A percentile compares a stretch with the other conserved stretches of the same genome.
Conservation (phyloP, 1,140 invertebrate genomes). For the Heliconius hewitsoni region DNA sequence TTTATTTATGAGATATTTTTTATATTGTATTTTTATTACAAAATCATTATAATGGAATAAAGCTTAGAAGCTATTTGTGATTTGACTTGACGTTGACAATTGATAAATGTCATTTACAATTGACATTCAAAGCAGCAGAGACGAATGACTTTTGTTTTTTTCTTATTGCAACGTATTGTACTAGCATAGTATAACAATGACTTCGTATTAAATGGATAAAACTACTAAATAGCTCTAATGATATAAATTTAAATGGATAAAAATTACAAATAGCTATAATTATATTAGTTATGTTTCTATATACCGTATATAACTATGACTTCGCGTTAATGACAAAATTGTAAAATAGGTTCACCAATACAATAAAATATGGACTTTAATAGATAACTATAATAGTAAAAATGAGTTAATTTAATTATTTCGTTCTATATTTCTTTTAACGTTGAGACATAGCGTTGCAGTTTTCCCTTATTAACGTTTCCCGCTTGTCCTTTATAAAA, state of each 20-base stretch:
- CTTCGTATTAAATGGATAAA: neutral
- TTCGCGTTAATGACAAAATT: neutral
- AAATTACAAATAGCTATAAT: too few relatives aligned
- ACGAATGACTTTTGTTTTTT: neutral
- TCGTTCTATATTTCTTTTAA: neutral
- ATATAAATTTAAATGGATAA: too few relatives aligned
- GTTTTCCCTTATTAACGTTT: neutral
- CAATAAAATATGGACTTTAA: neutral
- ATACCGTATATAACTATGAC: neutral
- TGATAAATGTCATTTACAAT: conserved; percentile 13
- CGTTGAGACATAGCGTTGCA: neutral
- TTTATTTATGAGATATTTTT: neutral
- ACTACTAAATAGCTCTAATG: neutral
- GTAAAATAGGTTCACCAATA: too few relatives aligned
- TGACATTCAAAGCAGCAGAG: neutral
- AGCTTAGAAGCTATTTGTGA: conserved; percentile 18
- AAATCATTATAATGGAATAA: neutral
- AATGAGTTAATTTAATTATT: neutral
- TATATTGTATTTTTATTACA: neutral
- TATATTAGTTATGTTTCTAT: too few relatives aligned
- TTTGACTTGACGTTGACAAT: conserved; percentile 28
- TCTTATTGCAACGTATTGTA: neutral
- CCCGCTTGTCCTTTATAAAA: conserved; percentile 51
- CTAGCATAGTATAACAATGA: neutral
- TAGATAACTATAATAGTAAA: neutral